Evolutionary conservation across 2,888 invertebrate species (phyloP).

Genomic region (Calliscelio sp.): DNA sequence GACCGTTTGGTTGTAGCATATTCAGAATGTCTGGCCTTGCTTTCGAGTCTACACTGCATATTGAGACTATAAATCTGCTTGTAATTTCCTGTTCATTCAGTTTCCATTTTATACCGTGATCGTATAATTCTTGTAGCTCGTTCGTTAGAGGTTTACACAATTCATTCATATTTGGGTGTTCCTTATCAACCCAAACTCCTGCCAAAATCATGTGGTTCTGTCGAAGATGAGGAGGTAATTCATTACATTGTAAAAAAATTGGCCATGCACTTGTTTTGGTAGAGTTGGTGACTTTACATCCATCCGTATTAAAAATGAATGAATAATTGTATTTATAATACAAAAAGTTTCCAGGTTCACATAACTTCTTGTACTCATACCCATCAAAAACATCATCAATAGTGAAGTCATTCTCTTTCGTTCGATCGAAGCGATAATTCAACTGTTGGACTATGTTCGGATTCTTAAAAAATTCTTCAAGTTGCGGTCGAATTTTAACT

Average conservation of each 20-base stretch:
- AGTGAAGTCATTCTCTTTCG: background rate
- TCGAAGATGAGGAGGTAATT: background rate
- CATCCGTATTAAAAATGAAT: constrained; percentile 17
- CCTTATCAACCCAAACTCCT: constrained; percentile 19
- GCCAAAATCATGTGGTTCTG: constrained; percentile 28
- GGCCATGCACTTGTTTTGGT: background rate
- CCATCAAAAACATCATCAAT: background rate
- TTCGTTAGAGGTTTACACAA: background rate
- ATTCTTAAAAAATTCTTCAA: no score
- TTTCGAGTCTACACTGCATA: constrained; percentile 7
- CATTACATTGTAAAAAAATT: constrained; percentile 6
- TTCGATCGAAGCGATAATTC: no score
- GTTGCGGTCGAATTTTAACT: background rate
- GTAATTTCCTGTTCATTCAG: background rate
- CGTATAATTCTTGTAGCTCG: constrained; percentile 1
- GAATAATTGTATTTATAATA: background rate
- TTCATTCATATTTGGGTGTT: constrained; percentile 30
- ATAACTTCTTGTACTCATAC: background rate
- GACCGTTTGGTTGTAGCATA: background rate
- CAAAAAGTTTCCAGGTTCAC: background rate
- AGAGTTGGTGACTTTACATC: constrained; percentile 1
- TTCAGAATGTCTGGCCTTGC: background rate
- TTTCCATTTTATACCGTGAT: background rate
- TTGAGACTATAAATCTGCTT: background rate
- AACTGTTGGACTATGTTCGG: no score